Evolutionary conservation across 1,140 invertebrate genomes (phyloP).

Genomic region (Drosophila quadrilineata): DNA sequence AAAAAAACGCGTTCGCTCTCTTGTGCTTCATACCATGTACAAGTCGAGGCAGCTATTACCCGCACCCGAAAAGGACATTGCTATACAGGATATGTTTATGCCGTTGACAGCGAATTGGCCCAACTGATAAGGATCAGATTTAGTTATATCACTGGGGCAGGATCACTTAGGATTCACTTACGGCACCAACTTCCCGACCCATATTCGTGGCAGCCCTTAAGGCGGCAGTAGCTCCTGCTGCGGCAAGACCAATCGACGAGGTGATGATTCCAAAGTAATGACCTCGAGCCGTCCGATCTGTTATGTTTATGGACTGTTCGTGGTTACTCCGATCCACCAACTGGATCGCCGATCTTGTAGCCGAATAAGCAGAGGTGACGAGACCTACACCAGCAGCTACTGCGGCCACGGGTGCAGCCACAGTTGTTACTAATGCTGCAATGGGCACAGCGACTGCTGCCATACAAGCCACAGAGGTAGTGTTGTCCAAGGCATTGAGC

Average conservation of each 20-base stretch:
- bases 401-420: slow-evolving; percentile 54
- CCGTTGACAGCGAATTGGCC: slow-evolving; percentile 57
- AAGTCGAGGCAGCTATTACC: slow-evolving; percentile 52
- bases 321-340: slow-evolving; percentile 61
- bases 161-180: too few species aligned
- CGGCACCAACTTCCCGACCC: slow-evolving; percentile 55
- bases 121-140: slow-evolving; percentile 37
- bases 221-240: slow-evolving; percentile 59
- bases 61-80: slow-evolving; percentile 55
- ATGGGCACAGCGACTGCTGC: slow-evolving; percentile 41
- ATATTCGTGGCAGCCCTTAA: slow-evolving; percentile 47
- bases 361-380: slow-evolving; percentile 47
- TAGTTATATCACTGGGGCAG: too few species aligned
- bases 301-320: slow-evolving; percentile 63
- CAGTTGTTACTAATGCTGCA: slow-evolving; percentile 40
- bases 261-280: slow-evolving; percentile 56
- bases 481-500: slow-evolving; percentile 36
- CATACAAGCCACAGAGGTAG: slow-evolving; percentile 45
- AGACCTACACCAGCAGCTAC: slow-evolving; percentile 45
- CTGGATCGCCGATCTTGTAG: slow-evolving; percentile 40
- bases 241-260: slow-evolving; percentile 56
- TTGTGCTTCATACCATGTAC: too few species aligned
- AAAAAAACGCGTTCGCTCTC: background rate
- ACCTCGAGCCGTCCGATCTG: slow-evolving; percentile 49
- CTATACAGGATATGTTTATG: slow-evolving; percentile 62